Base-by-base conservation (phyloP, 2,113 vertebrate species). In the Rana temporaria region DNA sequence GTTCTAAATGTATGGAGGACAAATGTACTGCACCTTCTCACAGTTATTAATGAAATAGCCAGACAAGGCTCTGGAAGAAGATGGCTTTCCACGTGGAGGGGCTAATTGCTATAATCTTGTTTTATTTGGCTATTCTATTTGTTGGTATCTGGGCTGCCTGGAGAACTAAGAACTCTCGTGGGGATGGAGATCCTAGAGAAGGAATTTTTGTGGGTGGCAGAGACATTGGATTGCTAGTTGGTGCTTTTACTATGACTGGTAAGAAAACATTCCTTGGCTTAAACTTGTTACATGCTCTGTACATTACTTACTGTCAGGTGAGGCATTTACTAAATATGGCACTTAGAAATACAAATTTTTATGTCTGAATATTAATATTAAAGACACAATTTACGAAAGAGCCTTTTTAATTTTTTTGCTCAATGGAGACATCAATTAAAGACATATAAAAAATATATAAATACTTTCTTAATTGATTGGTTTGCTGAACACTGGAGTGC, bases 141-240 rank as follows among this genome's bases (percentile, higher is more conserved):
- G 97, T 99, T 86, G 98, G 98, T 24, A 98, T 99, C 87, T 99
- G 98, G 98, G 98, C 98, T 59, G 96, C 98, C 16, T 99, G 98
- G 97, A 98, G 96, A 90, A 99, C 97, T 87, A 99, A 98, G 87
- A 96, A 94, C 87, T 94, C 93, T 0, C 90, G 95, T 57, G 92
- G 86, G 0, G 84, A 84, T 57, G 96, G 93, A 38, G 95, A 96
- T 56, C 95, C 95, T 77, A 96, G 97, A 0, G 97, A 99, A 90
- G 94, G 92, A 65, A 99, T 99, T 82, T 99, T 99, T 90, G 96
- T 99, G 0, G 98, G 98, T 6, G 98, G 97, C 63, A 93, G 98
- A 69, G 98, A 99, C 86, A 99, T 99, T 56, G 98, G 98, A 17
- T 88, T 99, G 86, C 93, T 99, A 30, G 97, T 99, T 63, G 98